Percentiles rank a stretch among this genome's conserved stretches.
Conservation (phyloP, 1,140 invertebrate genomes). For the Diuraphis noxia region DNA sequence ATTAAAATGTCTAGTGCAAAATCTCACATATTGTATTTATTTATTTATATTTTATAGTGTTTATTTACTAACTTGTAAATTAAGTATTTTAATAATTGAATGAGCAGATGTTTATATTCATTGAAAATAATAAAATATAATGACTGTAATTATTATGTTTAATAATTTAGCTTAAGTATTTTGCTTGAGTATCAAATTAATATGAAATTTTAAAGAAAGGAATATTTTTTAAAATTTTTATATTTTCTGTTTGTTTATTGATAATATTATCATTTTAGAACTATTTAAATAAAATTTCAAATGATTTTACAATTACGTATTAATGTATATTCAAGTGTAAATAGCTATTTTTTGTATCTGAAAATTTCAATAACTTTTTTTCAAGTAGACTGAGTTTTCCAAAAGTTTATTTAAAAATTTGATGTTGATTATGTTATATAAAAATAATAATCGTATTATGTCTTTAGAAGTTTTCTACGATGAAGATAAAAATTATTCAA, state of each 20-base stretch:
- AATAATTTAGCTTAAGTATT: not conserved
- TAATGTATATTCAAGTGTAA: not conserved
- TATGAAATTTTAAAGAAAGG: not conserved
- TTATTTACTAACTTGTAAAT: not conserved
- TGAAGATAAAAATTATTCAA: not conserved
- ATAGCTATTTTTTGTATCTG: not conserved
- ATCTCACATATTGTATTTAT: not conserved
- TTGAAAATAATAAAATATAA: not conserved
- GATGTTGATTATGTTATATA: not conserved
- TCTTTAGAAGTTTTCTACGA: not conserved
- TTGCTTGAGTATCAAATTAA: not conserved
- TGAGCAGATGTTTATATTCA: not conserved
- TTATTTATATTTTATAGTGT: not conserved
- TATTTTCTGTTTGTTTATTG: not conserved
- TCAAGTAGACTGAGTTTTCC: not conserved
- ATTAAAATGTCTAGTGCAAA: not conserved
- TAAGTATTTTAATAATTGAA: not conserved
- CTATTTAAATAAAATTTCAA: not conserved
- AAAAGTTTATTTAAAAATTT: not conserved
- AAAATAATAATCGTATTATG: not conserved
- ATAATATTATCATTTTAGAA: not conserved
- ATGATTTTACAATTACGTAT: not conserved
- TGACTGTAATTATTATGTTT: not conserved
- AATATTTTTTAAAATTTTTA: not conserved
- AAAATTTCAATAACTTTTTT: not conserved